These are phyloP conservation scores for Hyperoplus immaculatus DNA, from an alignment of 2,797 vertebrate species.

Conservation along the genomic window DNA sequence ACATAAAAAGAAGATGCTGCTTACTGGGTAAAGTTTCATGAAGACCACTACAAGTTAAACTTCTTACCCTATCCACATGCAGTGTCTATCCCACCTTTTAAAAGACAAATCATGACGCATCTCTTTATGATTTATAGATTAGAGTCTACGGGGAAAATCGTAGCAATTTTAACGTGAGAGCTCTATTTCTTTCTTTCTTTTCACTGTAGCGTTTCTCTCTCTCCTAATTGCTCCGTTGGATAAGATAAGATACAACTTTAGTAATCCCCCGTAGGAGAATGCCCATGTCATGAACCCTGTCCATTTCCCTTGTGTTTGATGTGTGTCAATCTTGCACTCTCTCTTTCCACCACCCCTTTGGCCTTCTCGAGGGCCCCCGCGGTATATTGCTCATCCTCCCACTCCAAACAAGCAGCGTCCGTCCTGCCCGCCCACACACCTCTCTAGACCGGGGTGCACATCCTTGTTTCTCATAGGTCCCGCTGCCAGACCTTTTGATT, in stretches of 20 bases:
- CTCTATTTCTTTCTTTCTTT: not conserved
- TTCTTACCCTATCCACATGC: too few relatives aligned
- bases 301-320: slow-evolving; percentile 62
- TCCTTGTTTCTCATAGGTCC: slow-evolving; percentile 51
- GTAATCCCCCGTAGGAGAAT: slow-evolving; percentile 46
- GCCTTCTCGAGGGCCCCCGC: slow-evolving; percentile 30
- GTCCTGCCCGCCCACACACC: slow-evolving; percentile 58
- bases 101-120: slow-evolving; percentile 29
- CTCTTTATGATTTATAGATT: slow-evolving; percentile 22
- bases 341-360: slow-evolving; percentile 35
- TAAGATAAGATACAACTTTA: slow-evolving; percentile 49
- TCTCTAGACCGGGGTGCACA: slow-evolving; percentile 48
- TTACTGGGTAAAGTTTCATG: too few relatives aligned
- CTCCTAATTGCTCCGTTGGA: slow-evolving; percentile 54
- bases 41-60: too few relatives aligned
- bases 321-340: slow-evolving; percentile 50
- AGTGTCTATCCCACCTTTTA: not conserved
- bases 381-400: slow-evolving; percentile 68
- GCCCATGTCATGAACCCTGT: slow-evolving; percentile 24
- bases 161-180: slow-evolving; percentile 23
- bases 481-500: slow-evolving; percentile 66
- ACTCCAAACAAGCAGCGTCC: slow-evolving; percentile 55
- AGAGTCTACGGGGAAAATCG: slow-evolving; percentile 11
- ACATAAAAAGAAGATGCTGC: too few relatives aligned
- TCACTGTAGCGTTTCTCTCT: slow-evolving; percentile 9